A percentile compares a stretch with the other conserved stretches of the same genome.
Evolutionary conservation across 2,797 vertebrate species (phyloP).

Genomic region (Takifugu rubripes): DNA sequence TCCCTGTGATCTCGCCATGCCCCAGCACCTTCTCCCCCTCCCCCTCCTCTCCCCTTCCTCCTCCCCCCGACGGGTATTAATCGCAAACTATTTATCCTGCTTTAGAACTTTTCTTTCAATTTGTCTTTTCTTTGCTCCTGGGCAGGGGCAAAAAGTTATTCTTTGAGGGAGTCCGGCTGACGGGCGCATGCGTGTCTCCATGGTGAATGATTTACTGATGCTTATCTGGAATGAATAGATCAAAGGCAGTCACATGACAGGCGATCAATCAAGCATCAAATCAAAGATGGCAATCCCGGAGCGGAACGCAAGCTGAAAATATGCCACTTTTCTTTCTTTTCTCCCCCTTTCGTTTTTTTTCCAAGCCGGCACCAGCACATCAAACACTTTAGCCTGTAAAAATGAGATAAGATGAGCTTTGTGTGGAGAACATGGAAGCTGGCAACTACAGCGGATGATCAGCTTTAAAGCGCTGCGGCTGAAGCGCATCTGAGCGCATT

Average conservation of each 20-base stretch:
- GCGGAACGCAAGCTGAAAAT: constrained; percentile 61
- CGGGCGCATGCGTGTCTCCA: constrained; percentile 93
- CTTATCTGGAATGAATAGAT: constrained; percentile 99
- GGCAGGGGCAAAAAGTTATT: constrained; percentile 80
- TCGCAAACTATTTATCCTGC: constrained; percentile 70
- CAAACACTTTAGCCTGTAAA: constrained; percentile 48
- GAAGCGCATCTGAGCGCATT: constrained; percentile 30
- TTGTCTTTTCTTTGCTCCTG: constrained; percentile 65
- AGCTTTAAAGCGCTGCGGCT: constrained; percentile 32
- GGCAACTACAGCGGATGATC: constrained; percentile 27
- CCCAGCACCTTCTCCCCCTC: constrained; percentile 45
- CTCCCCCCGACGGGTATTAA: constrained; percentile 57
- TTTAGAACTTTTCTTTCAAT: constrained; percentile 75
- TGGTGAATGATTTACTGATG: constrained; percentile 99
- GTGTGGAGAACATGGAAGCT: constrained; percentile 52
- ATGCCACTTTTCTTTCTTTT: constrained; percentile 32
- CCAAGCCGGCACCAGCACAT: constrained; percentile 31
- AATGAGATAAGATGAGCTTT: constrained; percentile 55
- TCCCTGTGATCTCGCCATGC: constrained; percentile 70
- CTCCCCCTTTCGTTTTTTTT: background rate
- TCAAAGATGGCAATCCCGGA: constrained; percentile 79
- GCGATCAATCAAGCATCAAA: constrained; percentile 99
- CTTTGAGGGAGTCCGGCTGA: constrained; percentile 83
- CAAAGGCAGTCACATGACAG: constrained; percentile 98
- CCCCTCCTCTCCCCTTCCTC: constrained; percentile 11